Evolutionary conservation across 2,888 invertebrate species (phyloP).

Genomic region (Ophonus ardosiacus): DNA sequence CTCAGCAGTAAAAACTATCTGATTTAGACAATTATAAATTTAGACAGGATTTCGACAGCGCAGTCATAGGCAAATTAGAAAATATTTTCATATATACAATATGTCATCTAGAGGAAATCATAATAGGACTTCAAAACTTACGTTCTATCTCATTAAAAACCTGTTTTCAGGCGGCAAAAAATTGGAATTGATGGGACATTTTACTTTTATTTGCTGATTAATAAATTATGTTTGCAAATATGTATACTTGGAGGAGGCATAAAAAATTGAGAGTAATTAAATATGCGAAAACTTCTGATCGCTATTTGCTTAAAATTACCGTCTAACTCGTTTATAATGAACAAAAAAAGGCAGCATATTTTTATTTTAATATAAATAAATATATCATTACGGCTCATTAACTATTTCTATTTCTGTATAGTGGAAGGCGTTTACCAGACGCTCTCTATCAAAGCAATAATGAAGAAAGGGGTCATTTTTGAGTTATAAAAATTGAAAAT

Average conservation of each 20-base stretch:
- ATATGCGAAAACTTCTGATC: background rate
- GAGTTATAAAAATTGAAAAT: too few species aligned
- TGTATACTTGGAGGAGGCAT: background rate
- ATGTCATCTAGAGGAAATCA: slow-evolving; percentile 32
- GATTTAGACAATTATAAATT: slow-evolving; percentile 47
- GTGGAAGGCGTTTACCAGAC: too few species aligned
- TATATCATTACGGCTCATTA: too few species aligned
- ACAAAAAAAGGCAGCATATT: too few species aligned
- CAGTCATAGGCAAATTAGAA: slow-evolving; percentile 26
- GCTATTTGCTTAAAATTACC: background rate
- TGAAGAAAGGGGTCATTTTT: too few species aligned
- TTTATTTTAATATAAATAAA: too few species aligned
- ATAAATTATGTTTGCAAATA: slow-evolving; percentile 40
- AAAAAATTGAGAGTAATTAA: background rate
- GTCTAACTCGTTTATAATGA: too few species aligned
- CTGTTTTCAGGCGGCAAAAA: slow-evolving; percentile 16
- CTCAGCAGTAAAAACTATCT: slow-evolving; percentile 17
- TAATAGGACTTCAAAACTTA: slow-evolving; percentile 10
- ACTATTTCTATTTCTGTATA: too few species aligned
- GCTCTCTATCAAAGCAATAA: too few species aligned
- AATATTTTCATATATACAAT: slow-evolving; percentile 33
- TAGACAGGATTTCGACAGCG: slow-evolving; percentile 35
- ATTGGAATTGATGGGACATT: background rate
- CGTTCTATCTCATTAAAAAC: slow-evolving; percentile 36
- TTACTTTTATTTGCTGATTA: slow-evolving; percentile 26